Evolutionary conservation across 2,888 invertebrate genomes (phyloP).

Genomic region (Drosophila mettleri): DNA sequence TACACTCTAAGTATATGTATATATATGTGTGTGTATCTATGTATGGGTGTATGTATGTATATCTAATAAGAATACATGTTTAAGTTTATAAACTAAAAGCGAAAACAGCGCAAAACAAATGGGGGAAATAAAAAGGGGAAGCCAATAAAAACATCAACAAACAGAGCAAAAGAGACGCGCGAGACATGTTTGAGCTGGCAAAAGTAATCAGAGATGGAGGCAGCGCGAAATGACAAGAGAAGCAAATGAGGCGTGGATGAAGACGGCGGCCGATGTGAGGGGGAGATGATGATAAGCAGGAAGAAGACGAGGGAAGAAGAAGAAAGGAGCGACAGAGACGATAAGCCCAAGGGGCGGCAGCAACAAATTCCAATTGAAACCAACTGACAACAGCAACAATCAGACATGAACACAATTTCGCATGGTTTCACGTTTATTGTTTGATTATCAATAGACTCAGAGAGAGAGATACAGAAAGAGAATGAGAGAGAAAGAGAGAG

Average conservation of each 20-base stretch:
- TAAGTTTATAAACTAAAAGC: constrained; percentile 6
- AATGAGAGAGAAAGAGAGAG: constrained; percentile 10
- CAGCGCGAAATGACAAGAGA: constrained; percentile 11
- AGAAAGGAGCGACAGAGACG: too few species aligned
- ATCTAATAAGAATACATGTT: constrained; percentile 10
- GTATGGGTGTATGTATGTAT: background rate
- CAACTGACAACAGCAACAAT: constrained; percentile 34
- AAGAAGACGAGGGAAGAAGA: too few species aligned
- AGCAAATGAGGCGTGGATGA: constrained; percentile 13
- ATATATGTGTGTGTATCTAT: background rate
- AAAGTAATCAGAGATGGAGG: constrained; percentile 42
- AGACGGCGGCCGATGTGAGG: background rate
- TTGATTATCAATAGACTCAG: constrained; percentile 68
- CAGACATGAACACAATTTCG: constrained; percentile 40
- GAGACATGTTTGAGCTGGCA: constrained; percentile 34
- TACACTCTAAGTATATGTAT: background rate
- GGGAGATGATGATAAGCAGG: constrained; percentile 55
- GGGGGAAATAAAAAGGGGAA: background rate
- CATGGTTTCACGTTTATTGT: constrained; percentile 67
- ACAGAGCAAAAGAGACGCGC: constrained; percentile 24
- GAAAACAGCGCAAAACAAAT: constrained; percentile 35
- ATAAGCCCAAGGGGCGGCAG: constrained; percentile 5
- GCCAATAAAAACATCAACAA: constrained; percentile 52
- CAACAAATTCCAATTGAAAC: constrained; percentile 41
- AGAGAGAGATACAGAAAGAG: constrained; percentile 10